These are phyloP conservation scores for Rhyacichthys aspro DNA, from an alignment of 2,797 vertebrate species.

Conservation along the genomic window DNA sequence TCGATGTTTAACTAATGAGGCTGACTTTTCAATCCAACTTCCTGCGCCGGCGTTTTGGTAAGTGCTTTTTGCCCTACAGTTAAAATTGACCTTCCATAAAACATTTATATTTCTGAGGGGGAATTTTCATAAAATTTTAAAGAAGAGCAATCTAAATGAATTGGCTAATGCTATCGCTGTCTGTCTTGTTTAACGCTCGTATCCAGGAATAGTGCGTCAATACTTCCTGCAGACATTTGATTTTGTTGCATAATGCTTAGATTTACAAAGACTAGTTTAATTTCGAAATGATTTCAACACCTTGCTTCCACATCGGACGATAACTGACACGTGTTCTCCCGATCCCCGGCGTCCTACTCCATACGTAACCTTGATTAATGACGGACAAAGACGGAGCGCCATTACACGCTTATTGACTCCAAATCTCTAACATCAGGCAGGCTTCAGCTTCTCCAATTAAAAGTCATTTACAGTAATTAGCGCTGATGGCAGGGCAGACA, in stretches of 20 bases:
- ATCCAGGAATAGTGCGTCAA: constrained; percentile 13
- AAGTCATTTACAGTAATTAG: constrained; percentile 77
- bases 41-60: constrained; percentile 20
- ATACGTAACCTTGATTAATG: constrained; percentile 76
- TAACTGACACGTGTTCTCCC: constrained; percentile 69
- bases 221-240: too few relatives aligned
- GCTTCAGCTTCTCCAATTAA: constrained; percentile 72
- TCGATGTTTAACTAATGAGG: constrained; percentile 27
- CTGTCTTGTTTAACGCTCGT: constrained; percentile 22
- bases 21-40: constrained; percentile 18
- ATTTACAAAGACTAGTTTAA: constrained; percentile 16
- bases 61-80: constrained; percentile 46
- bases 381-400: constrained; percentile 65
- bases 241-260: too few relatives aligned
- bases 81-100: constrained; percentile 58
- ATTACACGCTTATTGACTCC: constrained; percentile 76
- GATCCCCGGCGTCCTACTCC: constrained; percentile 33
- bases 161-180: constrained; percentile 43
- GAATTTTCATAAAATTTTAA: constrained; percentile 55
- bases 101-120: constrained; percentile 38
- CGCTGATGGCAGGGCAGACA: constrained; percentile 63
- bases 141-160: constrained; percentile 47
- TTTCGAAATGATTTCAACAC: constrained; percentile 29
- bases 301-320: constrained; percentile 25
- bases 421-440: constrained; percentile 73